These are phyloP conservation scores for Leptinotarsa undecemlineata DNA, from an alignment of 1,140 invertebrate species.

Conservation along the genomic window DNA sequence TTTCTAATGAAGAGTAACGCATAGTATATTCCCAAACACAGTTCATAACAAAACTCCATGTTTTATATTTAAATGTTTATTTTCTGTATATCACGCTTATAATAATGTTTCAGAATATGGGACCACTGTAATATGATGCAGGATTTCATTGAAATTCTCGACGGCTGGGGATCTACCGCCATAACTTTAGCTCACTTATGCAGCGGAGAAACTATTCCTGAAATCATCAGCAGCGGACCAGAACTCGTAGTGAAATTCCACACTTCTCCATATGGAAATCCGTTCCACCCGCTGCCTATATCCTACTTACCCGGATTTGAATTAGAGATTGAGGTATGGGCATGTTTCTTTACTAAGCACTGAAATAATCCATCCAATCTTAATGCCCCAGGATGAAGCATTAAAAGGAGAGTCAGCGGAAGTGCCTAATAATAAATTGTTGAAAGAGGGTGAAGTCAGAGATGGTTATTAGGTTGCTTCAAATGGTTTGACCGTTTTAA, in stretches of 20 bases:
- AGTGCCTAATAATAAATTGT: no score
- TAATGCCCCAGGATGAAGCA: no score
- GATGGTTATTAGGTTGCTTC: no score
- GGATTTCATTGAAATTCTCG: conserved; percentile 81
- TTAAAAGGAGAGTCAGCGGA: no score
- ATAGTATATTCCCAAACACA: no score
- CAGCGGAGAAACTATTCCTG: conserved; percentile 80
- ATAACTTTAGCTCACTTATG: conserved; percentile 78
- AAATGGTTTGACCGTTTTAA: no score
- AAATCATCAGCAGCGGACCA: conserved; percentile 77
- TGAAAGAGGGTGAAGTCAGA: no score
- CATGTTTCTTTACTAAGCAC: not conserved
- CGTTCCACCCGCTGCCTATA: conserved; percentile 76
- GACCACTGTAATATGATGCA: conserved; percentile 80
- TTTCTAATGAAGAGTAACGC: no score
- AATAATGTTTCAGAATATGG: conserved; percentile 66
- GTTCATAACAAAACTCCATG: no score
- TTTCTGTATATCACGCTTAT: no score
- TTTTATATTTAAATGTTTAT: no score
- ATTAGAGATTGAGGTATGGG: conserved; percentile 72
- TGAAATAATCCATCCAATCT: no score
- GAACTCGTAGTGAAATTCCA: conserved; percentile 81
- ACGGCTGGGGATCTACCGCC: conserved; percentile 72
- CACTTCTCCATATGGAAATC: conserved; percentile 80
- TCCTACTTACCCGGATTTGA: conserved; percentile 81